These are phyloP conservation scores for Mythimna impura DNA, from an alignment of 2,888 invertebrate species.

Conservation along the genomic window DNA sequence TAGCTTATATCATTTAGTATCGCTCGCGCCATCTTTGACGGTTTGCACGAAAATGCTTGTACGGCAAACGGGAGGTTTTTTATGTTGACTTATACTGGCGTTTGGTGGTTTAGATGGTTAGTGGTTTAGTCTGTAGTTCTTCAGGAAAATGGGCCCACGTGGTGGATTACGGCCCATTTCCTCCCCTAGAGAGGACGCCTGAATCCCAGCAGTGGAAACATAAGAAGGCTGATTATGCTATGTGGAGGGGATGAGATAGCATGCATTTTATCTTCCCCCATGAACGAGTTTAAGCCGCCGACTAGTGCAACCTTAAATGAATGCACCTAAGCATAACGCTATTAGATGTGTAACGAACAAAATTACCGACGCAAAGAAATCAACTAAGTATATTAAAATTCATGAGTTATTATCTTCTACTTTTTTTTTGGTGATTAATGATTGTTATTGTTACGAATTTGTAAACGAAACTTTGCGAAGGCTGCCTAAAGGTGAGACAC, in stretches of 20 bases:
- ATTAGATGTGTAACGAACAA: constrained; percentile 4
- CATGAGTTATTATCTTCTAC: constrained; percentile 24
- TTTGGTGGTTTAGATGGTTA: not conserved
- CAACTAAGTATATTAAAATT: constrained; percentile 9
- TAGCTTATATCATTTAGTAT: constrained; percentile 62
- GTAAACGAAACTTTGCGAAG: constrained; percentile 14
- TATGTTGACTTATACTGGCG: not conserved
- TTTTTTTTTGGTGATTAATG: constrained; percentile 8
- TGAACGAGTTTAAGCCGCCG: too few relatives aligned
- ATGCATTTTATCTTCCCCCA: too few relatives aligned
- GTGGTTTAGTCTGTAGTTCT: too few relatives aligned
- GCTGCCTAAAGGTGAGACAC: too few relatives aligned
- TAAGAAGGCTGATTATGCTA: too few relatives aligned
- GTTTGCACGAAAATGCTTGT: constrained; percentile 29
- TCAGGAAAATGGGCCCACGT: too few relatives aligned
- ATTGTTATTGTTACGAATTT: not conserved
- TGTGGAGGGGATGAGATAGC: too few relatives aligned
- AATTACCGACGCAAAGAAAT: constrained; percentile 5
- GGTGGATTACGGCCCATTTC: too few relatives aligned
- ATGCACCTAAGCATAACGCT: not conserved
- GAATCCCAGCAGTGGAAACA: too few relatives aligned
- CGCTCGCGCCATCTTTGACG: constrained; percentile 51
- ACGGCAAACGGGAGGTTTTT: constrained; percentile 6
- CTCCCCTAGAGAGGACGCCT: too few relatives aligned
- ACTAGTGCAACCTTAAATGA: not conserved